Conservation (phyloP, 1,140 invertebrate species). For the Sipha flava region DNA sequence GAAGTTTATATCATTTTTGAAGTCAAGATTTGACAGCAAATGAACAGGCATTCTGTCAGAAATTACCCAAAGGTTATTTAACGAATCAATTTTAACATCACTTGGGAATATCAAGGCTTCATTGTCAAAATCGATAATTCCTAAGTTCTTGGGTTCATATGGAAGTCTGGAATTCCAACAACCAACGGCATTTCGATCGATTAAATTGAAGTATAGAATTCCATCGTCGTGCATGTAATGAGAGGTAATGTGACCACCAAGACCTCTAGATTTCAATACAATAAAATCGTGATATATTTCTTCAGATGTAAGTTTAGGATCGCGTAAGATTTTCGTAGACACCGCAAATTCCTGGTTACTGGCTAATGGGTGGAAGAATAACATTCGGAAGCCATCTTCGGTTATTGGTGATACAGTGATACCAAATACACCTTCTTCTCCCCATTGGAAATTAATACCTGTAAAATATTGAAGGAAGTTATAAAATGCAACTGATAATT, state of each 20-base stretch:
- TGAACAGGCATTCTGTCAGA: conserved; percentile 73
- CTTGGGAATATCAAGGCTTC: conserved; percentile 64
- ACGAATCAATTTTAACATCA: conserved; percentile 63
- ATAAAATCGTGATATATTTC: conserved; percentile 54
- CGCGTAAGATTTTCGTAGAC: conserved; percentile 60
- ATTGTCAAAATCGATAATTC: conserved; percentile 62
- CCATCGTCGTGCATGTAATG: conserved; percentile 64
- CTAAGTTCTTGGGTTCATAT: conserved; percentile 46
- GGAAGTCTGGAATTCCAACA: conserved; percentile 65
- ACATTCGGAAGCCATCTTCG: conserved; percentile 55
- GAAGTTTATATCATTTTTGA: conserved; percentile 68
- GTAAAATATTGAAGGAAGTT: conserved; percentile 59
- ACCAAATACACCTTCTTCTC: conserved; percentile 74
- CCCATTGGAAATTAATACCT: conserved; percentile 74
- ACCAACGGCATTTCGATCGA: conserved; percentile 69
- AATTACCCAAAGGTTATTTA: conserved; percentile 58
- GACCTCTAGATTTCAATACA: conserved; percentile 56
- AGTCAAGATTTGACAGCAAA: conserved; percentile 59
- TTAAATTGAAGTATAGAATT: conserved; percentile 63
- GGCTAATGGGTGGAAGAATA: conserved; percentile 68
- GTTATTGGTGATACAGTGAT: conserved; percentile 59
- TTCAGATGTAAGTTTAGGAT: conserved; percentile 43
- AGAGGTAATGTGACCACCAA: conserved; percentile 61
- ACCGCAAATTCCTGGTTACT: conserved; percentile 68
- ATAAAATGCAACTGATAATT: no score